These are phyloP conservation scores for Cairina moschata DNA, from an alignment of 2,113 vertebrate genomes.

Conservation along the genomic window DNA sequence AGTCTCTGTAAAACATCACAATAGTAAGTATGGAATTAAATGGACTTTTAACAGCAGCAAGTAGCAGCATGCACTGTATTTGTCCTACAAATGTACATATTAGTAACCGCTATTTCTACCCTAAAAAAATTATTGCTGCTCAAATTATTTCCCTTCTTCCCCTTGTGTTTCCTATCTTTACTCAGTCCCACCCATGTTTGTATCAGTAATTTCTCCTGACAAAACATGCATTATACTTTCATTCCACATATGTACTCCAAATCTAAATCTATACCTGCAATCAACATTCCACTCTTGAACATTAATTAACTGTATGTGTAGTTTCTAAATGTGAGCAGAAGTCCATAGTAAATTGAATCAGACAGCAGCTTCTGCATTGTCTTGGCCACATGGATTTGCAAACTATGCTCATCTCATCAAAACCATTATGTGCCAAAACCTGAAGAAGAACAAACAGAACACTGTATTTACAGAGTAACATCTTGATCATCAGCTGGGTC, in stretches of 20 bases:
- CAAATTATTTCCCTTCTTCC: background rate
- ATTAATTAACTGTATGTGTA: background rate
- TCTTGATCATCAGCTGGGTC: background rate
- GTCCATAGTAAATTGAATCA: background rate
- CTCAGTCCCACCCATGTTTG: background rate
- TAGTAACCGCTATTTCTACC: background rate
- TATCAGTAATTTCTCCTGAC: background rate
- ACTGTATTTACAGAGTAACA: background rate
- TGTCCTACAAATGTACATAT: background rate
- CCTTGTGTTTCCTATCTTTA: background rate
- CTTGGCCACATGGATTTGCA: fast-evolving
- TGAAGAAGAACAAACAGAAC: background rate
- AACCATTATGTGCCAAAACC: background rate
- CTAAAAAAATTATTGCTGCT: background rate
- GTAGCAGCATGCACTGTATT: background rate
- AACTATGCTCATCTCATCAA: background rate
- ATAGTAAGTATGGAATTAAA: conserved; percentile 10
- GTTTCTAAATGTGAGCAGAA: background rate
- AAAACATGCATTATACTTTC: background rate
- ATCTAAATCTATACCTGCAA: background rate
- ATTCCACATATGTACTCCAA: background rate
- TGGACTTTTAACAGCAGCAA: background rate
- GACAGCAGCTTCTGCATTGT: background rate
- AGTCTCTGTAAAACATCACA: background rate
- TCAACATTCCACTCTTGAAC: background rate